A percentile compares a stretch with the other conserved stretches of the same genome.
Evolutionary conservation across 2,888 invertebrate genomes (phyloP).

Genomic region (Lymantria monacha): DNA sequence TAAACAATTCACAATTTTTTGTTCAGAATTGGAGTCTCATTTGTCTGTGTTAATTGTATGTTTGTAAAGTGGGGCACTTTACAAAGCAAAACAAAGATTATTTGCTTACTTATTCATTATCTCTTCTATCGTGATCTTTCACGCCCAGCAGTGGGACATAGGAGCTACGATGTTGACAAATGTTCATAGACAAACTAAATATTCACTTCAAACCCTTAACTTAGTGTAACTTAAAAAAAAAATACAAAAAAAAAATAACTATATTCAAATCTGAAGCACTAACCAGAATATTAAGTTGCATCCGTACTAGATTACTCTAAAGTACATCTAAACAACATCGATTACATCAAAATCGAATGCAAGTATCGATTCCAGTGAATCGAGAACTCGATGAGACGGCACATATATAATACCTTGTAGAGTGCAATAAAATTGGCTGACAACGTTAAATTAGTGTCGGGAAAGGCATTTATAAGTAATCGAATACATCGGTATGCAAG

Average conservation of each 20-base stretch:
- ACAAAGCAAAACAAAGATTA: too few species aligned
- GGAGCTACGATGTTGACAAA: too few species aligned
- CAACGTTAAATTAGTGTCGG: constrained; percentile 73
- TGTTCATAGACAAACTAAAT: too few species aligned
- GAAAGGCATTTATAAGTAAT: constrained; percentile 74
- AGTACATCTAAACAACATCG: constrained; percentile 38
- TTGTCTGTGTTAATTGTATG: too few species aligned
- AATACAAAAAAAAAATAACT: not conserved
- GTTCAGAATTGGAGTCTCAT: too few species aligned
- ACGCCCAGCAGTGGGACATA: too few species aligned
- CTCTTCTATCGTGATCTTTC: too few species aligned
- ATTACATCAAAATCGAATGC: constrained; percentile 52
- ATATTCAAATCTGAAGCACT: constrained; percentile 4
- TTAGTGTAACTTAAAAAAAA: not conserved
- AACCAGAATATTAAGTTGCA: constrained; percentile 13
- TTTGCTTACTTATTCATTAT: too few species aligned
- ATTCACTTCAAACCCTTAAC: too few species aligned
- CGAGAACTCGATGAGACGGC: constrained; percentile 45
- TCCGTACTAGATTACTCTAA: constrained; percentile 21
- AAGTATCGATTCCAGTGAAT: constrained; percentile 56
- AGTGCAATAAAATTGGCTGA: constrained; percentile 63
- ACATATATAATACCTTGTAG: constrained; percentile 56
- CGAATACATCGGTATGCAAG: constrained; percentile 69
- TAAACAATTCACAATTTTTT: too few species aligned
- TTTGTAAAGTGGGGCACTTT: too few species aligned